A percentile compares a stretch with the other conserved stretches of the same genome.
Evolutionary conservation across 1,140 invertebrate genomes (phyloP).

Genomic region (Elysia chlorotica): DNA sequence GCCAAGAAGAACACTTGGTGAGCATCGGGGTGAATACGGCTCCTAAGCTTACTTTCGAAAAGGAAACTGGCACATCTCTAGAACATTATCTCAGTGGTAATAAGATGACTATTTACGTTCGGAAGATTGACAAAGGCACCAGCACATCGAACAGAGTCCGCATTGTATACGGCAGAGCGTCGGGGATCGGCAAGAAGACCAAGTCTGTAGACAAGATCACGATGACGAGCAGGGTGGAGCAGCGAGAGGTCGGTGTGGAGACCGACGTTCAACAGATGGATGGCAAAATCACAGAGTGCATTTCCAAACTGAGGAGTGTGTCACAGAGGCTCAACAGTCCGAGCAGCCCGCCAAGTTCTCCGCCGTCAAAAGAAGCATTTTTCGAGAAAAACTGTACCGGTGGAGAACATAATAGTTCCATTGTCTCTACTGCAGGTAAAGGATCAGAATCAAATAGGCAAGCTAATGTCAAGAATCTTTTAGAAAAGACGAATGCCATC

Average conservation of each 20-base stretch:
- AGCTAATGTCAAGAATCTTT: slow-evolving; percentile 36
- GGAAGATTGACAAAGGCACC: slow-evolving; percentile 50
- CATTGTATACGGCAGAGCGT: slow-evolving; percentile 3
- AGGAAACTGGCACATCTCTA: slow-evolving; percentile 48
- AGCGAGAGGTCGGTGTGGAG: slow-evolving; percentile 32
- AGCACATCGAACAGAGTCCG: slow-evolving; percentile 36
- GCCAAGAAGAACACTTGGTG: slow-evolving; percentile 29
- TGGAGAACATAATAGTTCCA: too few species aligned
- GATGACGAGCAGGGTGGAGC: slow-evolving; percentile 35
- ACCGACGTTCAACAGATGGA: slow-evolving; percentile 41
- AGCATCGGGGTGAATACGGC: slow-evolving; percentile 48
- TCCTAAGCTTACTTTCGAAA: slow-evolving; percentile 48
- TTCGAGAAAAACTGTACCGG: too few species aligned
- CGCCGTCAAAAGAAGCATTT: slow-evolving; percentile 23
- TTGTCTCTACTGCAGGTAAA: background rate
- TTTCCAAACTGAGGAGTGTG: slow-evolving; percentile 49
- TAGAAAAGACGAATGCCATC: slow-evolving; percentile 36
- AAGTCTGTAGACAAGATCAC: slow-evolving; percentile 34
- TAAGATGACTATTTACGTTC: slow-evolving; percentile 50
- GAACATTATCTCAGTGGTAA: slow-evolving; percentile 46
- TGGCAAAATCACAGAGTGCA: slow-evolving; percentile 49
- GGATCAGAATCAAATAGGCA: slow-evolving; percentile 34
- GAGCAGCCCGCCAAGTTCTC: slow-evolving; percentile 24
- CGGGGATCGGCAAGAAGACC: background rate
- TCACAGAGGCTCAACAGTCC: slow-evolving; percentile 53